phyloP scores from a whole-genome alignment of 2,888 invertebrate genomes.

The Chaetogeoica ovagalla region DNA sequence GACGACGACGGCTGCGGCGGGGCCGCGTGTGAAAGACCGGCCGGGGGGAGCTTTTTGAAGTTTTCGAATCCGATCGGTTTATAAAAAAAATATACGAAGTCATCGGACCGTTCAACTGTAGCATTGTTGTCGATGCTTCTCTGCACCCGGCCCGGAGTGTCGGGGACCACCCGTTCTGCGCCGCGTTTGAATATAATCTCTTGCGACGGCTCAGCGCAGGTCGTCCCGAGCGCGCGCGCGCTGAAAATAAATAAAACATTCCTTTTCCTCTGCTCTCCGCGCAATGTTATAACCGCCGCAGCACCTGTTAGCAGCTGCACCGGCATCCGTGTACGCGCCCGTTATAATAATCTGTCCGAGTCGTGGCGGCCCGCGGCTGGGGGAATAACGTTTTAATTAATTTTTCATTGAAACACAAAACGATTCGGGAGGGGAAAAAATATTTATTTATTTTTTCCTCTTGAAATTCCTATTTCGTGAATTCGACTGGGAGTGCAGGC shows the following conservation, averaged over 20 bases:
- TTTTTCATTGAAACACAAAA: too few species aligned
- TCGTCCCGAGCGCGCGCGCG: too few species aligned
- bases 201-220: neutral
- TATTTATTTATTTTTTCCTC: slow-evolving; percentile 15
- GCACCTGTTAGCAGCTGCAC: slow-evolving; percentile 20
- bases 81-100: slow-evolving; percentile 28
- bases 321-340: neutral
- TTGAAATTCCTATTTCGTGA: neutral
- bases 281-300: neutral
- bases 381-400: too few species aligned
- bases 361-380: too few species aligned
- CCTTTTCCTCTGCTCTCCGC: neutral
- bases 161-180: too few species aligned
- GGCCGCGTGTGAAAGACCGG: too few species aligned
- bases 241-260: slow-evolving; percentile 31
- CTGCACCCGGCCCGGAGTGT: neutral
- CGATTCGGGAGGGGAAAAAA: neutral
- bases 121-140: slow-evolving; percentile 33
- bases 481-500: too few species aligned
- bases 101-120: slow-evolving; percentile 47
- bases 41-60: slow-evolving; percentile 27
- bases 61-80: slow-evolving; percentile 44
- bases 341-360: neutral
- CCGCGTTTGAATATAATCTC: slow-evolving; percentile 38
- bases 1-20: too few species aligned